phyloP scores from a whole-genome alignment of 2,888 invertebrate genomes.

The Chirona hameri region DNA sequence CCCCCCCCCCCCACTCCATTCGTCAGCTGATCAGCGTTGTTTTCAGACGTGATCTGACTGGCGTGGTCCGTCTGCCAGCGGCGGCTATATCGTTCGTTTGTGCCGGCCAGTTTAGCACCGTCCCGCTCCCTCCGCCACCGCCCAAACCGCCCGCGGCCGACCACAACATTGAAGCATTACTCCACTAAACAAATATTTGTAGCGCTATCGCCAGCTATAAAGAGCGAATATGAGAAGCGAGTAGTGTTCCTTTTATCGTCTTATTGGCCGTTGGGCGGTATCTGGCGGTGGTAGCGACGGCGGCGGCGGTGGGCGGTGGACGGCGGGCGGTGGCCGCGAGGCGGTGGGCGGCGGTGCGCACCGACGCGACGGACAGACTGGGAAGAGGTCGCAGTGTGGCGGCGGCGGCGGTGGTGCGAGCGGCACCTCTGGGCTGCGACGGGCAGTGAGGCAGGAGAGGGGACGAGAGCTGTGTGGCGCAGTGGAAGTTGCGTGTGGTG shows the following conservation, averaged over 20 bases:
- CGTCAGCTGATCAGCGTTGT: neutral
- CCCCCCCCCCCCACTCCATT: neutral
- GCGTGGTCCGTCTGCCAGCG: neutral
- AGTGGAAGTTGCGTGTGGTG: too few relatives aligned
- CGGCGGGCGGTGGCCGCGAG: too few relatives aligned
- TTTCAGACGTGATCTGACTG: neutral
- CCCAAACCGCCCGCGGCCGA: neutral
- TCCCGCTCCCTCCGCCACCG: neutral
- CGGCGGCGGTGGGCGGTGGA: too few relatives aligned
- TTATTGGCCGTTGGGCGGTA: constrained; percentile 13
- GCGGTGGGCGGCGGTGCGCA: too few relatives aligned
- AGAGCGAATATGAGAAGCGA: constrained; percentile 13
- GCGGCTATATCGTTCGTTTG: neutral
- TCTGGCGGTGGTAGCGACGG: neutral
- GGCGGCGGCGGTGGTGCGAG: too few relatives aligned
- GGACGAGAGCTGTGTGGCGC: too few relatives aligned
- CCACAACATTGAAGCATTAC: constrained; percentile 27
- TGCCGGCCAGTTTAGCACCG: neutral
- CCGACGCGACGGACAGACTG: too few relatives aligned
- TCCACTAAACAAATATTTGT: constrained; percentile 29
- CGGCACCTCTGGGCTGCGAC: too few relatives aligned
- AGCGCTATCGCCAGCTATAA: neutral
- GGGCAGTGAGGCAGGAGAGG: too few relatives aligned
- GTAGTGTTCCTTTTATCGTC: constrained; percentile 13
- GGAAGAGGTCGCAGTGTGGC: too few relatives aligned